Evolutionary conservation across 37 sponge, comb jelly and placozoan species (phyloP).

Genomic region (Halisarca cf. caerulea): DNA sequence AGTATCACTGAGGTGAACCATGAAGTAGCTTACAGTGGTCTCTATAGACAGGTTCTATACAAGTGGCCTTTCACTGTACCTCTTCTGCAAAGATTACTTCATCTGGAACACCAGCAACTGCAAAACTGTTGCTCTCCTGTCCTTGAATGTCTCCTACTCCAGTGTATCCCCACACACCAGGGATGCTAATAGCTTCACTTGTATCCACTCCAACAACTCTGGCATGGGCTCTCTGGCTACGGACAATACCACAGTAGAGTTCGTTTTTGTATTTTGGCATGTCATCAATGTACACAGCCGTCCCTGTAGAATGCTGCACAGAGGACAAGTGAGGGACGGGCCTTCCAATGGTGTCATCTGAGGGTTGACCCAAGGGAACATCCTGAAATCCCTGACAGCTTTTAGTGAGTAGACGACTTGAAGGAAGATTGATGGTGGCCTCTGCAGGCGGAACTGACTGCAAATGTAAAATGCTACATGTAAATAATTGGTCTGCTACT

Average conservation of each 20-base stretch:
- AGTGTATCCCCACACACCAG: slow-evolving; percentile 60
- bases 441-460: slow-evolving; percentile 5
- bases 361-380: slow-evolving; percentile 32
- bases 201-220: slow-evolving; percentile 55
- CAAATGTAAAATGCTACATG: background rate
- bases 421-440: slow-evolving; percentile 26
- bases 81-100: slow-evolving; percentile 74
- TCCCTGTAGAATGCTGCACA: slow-evolving; percentile 60
- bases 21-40: no score
- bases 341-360: slow-evolving; percentile 59
- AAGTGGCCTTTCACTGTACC: no score
- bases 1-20: no score
- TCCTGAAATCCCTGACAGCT: slow-evolving; percentile 64
- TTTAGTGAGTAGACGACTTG: background rate
- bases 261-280: slow-evolving; percentile 68
- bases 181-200: slow-evolving; percentile 41
- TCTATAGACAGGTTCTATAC: no score
- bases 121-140: slow-evolving; percentile 35
- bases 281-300: slow-evolving; percentile 69
- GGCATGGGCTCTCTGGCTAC: slow-evolving; percentile 72
- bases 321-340: slow-evolving; percentile 83
- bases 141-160: slow-evolving; percentile 62
- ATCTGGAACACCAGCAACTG: slow-evolving; percentile 19
- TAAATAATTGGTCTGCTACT: no score
- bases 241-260: slow-evolving; percentile 74